Conservation (phyloP, 30 jellyfish, hydroid and myxozoan genomes). For the Chironex yamaguchii region DNA sequence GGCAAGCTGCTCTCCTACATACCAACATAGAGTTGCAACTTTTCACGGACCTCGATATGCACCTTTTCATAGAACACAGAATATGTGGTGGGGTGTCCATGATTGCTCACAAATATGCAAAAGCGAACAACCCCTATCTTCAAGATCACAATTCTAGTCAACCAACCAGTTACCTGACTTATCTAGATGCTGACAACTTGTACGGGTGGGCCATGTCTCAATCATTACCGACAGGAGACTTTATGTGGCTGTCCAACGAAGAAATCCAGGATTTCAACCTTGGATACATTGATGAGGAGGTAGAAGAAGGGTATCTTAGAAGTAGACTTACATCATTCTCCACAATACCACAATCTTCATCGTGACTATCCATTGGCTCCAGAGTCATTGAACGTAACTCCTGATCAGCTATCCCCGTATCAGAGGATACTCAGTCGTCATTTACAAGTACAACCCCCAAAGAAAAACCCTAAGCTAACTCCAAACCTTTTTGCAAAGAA, state of each 20-base stretch:
- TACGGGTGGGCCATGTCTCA: constrained; percentile 89
- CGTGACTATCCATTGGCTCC: constrained; percentile 78
- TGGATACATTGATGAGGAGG: background rate
- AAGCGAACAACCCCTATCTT: constrained; percentile 34
- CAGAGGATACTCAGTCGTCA: background rate
- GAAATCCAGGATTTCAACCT: constrained; percentile 3
- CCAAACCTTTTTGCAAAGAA: constrained; percentile 64
- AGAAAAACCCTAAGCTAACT: no score
- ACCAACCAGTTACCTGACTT: constrained; percentile 33
- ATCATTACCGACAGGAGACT: constrained; percentile 61
- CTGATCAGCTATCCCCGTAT: constrained; percentile 37
- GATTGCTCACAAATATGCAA: constrained; percentile 40
- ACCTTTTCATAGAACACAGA: constrained; percentile 44
- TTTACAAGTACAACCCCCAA: no score
- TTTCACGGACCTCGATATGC: constrained; percentile 28
- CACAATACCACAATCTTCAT: constrained; percentile 61
- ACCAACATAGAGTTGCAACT: constrained; percentile 44
- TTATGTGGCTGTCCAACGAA: constrained; percentile 49
- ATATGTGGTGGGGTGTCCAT: constrained; percentile 51
- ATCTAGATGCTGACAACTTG: constrained; percentile 77
- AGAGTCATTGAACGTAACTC: constrained; percentile 31
- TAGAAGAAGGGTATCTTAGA: constrained; percentile 50
- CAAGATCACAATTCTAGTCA: background rate
- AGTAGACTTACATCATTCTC: constrained; percentile 70
- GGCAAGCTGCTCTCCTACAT: constrained; percentile 42